Base-by-base conservation (phyloP, 2,797 vertebrate species). In the Lophius americanus region DNA sequence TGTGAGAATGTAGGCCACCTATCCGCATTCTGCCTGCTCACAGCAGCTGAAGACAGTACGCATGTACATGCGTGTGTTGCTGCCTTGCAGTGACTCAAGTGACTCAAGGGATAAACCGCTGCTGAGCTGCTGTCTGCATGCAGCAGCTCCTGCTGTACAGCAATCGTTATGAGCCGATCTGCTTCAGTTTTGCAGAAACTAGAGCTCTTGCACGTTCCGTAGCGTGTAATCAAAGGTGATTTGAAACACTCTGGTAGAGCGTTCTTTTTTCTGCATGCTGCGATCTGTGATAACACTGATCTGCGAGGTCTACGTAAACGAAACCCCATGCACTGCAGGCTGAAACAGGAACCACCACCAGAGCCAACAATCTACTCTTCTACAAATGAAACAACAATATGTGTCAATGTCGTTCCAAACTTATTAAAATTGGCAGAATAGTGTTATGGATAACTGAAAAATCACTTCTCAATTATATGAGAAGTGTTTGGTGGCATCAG, bases 1-100 rank as follows among this genome's bases (percentile, higher is more conserved):
- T 75, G 71, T 56, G 69, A 85, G 73, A 90, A 91, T 90, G 88
- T 91, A 88, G 88, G 89, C 89, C 91, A 89, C 69, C 70, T 74
- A 81, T 89, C 75, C 7, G 13, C 65, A 60, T 70, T 83, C 71
- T 69, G 73, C 73, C 61, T 50, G 37, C 60, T 70, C 52, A 56
- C 63, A 76, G 64, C 74, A 76, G 78, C 78, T 49, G 61, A 82
- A 78, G 68, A 84, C 66, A 33, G 64, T 54, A 61, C 2, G 11
- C 23, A n/a, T 41, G 32, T 55, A 32, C 33, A 46, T 48, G 44
- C 37, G 33, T 58, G 51, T 71, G 70, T 57, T 35, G 46, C 49
- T 10, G 50, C 52, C 60, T 76, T 36, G 37, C 14, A 53, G 23
- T 46, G 63, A 81, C 77, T 78, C 66, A 66, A 23, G 23, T 23